Evolutionary conservation across 2,113 vertebrate genomes (phyloP).

Genomic region (Ornithorhynchus anatinus): DNA sequence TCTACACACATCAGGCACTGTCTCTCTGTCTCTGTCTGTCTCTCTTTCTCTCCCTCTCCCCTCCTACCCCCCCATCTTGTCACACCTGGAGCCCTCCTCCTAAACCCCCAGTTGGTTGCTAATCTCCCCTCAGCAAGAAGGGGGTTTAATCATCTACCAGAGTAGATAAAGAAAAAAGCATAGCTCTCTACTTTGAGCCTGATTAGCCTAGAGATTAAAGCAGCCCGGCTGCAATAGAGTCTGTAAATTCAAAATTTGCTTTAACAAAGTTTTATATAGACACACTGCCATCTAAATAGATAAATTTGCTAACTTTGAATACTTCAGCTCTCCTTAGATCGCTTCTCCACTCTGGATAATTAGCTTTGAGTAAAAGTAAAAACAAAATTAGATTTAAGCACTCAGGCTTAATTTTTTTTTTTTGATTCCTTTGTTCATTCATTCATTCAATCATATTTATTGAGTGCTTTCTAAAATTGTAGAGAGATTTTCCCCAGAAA

Average conservation of each 20-base stretch:
- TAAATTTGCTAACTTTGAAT: constrained; percentile 29
- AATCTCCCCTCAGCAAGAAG: constrained; percentile 52
- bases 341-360: not conserved
- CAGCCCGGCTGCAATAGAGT: constrained; percentile 18
- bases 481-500: no score
- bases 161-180: constrained; percentile 58
- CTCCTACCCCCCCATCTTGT: not conserved
- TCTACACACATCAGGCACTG: not conserved
- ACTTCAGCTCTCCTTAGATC: not conserved
- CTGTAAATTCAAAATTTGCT: constrained; percentile 13
- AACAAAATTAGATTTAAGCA: constrained; percentile 13
- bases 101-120: constrained; percentile 38
- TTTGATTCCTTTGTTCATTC: not conserved
- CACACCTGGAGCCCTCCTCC: no score
- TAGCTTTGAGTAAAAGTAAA: not conserved
- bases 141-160: constrained; percentile 55
- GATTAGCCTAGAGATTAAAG: constrained; percentile 35
- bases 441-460: not conserved
- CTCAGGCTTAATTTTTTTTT: no score
- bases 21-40: not conserved
- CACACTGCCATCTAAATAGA: not conserved
- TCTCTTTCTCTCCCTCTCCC: not conserved
- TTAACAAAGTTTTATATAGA: not conserved
- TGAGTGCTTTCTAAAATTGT: not conserved
- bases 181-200: constrained; percentile 25